phyloP scores from a whole-genome alignment of 1,140 invertebrate genomes.

The Drosophila sechellia region DNA sequence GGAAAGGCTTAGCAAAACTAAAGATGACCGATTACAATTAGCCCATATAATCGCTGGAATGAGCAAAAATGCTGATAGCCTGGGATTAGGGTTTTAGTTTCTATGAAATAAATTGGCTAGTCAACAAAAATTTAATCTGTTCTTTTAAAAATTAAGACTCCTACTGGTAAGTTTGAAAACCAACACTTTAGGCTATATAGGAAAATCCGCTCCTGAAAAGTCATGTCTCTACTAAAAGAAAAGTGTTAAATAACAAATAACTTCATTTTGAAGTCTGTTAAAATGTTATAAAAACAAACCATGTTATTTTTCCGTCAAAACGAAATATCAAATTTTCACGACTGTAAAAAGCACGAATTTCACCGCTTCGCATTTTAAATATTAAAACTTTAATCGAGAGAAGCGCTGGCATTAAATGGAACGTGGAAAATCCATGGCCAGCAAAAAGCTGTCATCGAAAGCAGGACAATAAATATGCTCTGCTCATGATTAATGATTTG shows the following conservation, averaged over 20 bases:
- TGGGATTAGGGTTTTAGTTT: background rate
- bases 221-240: no score
- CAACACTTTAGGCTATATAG: no score
- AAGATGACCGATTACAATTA: slow-evolving; percentile 25
- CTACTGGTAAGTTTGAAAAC: no score
- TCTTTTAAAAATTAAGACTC: no score
- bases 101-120: background rate
- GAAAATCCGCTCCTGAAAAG: no score
- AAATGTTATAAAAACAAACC: no score
- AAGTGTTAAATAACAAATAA: no score
- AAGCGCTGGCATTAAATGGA: slow-evolving; percentile 46
- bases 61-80: background rate
- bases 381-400: slow-evolving; percentile 20
- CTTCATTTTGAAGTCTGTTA: no score
- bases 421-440: slow-evolving; percentile 46
- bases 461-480: slow-evolving; percentile 75
- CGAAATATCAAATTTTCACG: background rate
- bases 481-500: slow-evolving; percentile 80
- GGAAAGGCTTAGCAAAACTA: slow-evolving; percentile 28
- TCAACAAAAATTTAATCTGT: background rate
- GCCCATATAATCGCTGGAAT: slow-evolving; percentile 12
- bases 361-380: slow-evolving; percentile 10
- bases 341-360: background rate
- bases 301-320: no score
- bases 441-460: slow-evolving; percentile 76